Percentiles rank a stretch among this genome's conserved stretches.
Conservation (phyloP, 2,113 vertebrate species). For the Barbus barbus region DNA sequence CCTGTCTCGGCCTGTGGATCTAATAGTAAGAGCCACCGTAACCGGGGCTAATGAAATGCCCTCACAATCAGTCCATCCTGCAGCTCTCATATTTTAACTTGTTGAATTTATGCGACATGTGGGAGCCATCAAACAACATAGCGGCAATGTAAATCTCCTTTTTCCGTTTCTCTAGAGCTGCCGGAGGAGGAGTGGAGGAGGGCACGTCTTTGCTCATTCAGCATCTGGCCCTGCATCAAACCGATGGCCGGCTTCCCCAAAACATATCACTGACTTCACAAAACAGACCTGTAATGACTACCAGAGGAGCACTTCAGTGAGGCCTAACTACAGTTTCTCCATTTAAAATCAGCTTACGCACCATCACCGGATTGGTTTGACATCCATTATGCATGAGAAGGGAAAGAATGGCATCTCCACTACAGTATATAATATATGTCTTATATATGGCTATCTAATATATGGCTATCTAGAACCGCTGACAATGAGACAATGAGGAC, state of each 20-base stretch:
- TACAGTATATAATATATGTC: too few species aligned
- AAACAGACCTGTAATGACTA: slow-evolving; percentile 24
- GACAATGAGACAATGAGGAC: neutral
- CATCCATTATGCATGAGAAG: slow-evolving; percentile 18
- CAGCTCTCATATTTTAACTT: slow-evolving; percentile 48
- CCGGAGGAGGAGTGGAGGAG: neutral
- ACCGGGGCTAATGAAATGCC: slow-evolving; percentile 36
- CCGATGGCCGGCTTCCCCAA: neutral
- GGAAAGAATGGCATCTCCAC: slow-evolving; percentile 1
- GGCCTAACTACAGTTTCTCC: slow-evolving; percentile 1
- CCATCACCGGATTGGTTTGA: neutral
- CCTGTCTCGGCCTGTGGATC: slow-evolving; percentile 26
- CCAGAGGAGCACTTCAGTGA: slow-evolving; percentile 16
- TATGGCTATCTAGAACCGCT: neutral
- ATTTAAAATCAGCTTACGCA: slow-evolving; percentile 8
- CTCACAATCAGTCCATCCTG: slow-evolving; percentile 43
- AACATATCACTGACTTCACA: slow-evolving; percentile 27
- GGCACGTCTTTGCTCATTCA: slow-evolving; percentile 39
- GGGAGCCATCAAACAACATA: slow-evolving; percentile 57
- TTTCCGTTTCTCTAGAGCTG: slow-evolving; percentile 33
- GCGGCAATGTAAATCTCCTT: slow-evolving; percentile 52
- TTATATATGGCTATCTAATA: too few species aligned
- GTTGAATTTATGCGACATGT: slow-evolving; percentile 57
- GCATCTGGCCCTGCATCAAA: slow-evolving; percentile 2
- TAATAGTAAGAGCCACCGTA: slow-evolving; percentile 33